These are phyloP conservation scores for Tragelaphus imberbis DNA, from an alignment of 2,113 vertebrate genomes.

Conservation along the genomic window DNA sequence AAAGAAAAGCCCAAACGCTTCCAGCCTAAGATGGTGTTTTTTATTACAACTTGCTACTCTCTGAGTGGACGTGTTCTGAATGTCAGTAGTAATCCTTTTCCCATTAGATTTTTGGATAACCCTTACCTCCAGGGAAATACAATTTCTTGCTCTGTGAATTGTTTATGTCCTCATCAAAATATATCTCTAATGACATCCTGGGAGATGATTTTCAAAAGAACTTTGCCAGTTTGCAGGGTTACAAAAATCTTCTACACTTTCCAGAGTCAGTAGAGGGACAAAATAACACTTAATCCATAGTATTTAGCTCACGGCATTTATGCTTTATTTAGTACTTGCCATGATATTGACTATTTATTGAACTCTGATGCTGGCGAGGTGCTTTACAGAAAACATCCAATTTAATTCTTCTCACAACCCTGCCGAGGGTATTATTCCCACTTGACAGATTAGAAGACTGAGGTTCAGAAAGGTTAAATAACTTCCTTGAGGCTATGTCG, in stretches of 20 bases:
- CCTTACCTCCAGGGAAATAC: slow-evolving; percentile 45
- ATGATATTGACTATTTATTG: not conserved
- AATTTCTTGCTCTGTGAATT: slow-evolving; percentile 43
- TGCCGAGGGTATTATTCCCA: not conserved
- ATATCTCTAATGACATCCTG: slow-evolving; percentile 15
- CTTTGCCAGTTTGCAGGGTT: not conserved
- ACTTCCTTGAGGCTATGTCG: not conserved
- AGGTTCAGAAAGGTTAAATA: not conserved
- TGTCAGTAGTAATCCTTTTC: slow-evolving; percentile 9
- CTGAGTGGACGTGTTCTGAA: slow-evolving; percentile 22
- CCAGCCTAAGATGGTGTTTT: not conserved
- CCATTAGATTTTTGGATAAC: slow-evolving; percentile 51
- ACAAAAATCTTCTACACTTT: not conserved
- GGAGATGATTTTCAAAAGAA: slow-evolving; percentile 49
- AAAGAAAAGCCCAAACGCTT: slow-evolving; percentile 34
- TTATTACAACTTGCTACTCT: not conserved
- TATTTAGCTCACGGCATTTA: not conserved
- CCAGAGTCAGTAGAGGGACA: not conserved
- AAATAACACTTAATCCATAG: not conserved
- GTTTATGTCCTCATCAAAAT: slow-evolving; percentile 63
- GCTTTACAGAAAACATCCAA: not conserved
- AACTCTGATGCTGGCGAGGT: not conserved
- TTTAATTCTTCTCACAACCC: not conserved
- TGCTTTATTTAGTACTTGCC: not conserved
- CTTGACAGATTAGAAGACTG: not conserved